phyloP scores from a whole-genome alignment of 2,113 vertebrate species.

The Channa argus region DNA sequence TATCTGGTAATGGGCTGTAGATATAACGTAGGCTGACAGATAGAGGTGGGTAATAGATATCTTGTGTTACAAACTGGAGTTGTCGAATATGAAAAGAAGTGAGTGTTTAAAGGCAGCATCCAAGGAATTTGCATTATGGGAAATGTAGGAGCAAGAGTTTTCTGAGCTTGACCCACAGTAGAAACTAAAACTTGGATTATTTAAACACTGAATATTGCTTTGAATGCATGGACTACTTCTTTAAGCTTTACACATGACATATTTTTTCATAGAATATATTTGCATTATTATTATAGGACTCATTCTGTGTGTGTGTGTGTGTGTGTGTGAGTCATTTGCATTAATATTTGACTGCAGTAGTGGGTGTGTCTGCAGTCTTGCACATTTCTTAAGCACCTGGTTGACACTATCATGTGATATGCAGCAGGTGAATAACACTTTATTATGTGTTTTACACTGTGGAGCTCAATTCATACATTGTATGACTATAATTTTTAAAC shows the following conservation, averaged over 20 bases:
- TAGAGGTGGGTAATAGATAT: too few species aligned
- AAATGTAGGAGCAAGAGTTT: neutral
- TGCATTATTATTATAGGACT: neutral
- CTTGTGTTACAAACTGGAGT: too few species aligned
- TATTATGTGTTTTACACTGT: conserved; percentile 17
- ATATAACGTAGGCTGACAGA: too few species aligned
- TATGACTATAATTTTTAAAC: too few species aligned
- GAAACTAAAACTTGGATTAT: neutral
- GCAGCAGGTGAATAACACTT: neutral
- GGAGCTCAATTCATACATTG: neutral
- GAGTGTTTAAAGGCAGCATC: too few species aligned
- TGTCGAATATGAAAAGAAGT: too few species aligned
- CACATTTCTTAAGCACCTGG: neutral
- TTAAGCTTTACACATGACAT: neutral
- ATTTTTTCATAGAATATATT: neutral
- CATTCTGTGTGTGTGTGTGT: conserved; percentile 1
- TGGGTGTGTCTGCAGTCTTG: conserved; percentile 35
- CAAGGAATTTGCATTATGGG: too few species aligned
- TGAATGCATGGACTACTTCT: neutral
- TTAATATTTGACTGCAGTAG: conserved; percentile 49
- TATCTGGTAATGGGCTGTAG: too few species aligned
- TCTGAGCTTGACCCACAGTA: neutral
- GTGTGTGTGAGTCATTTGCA: conserved; percentile 39
- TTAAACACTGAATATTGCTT: too few species aligned
- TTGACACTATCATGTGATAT: conserved; percentile 14